phyloP scores from a whole-genome alignment of 2,888 invertebrate genomes.

The Drosophila seclusa region DNA sequence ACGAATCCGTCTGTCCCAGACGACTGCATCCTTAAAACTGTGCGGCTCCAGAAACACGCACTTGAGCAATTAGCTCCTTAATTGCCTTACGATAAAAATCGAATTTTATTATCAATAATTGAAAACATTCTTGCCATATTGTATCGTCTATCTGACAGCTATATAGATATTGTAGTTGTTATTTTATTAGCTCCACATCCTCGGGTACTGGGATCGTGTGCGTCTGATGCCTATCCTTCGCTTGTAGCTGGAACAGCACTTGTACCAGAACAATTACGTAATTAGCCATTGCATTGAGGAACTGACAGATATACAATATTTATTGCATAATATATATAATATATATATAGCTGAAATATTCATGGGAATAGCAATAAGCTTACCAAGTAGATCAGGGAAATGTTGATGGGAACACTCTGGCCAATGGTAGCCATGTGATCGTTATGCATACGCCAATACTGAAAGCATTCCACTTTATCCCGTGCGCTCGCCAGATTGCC shows the following conservation, averaged over 20 bases:
- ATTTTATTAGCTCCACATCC: conserved; percentile 58
- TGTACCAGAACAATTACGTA: conserved; percentile 82
- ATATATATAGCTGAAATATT: too few relatives aligned
- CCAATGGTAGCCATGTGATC: conserved; percentile 70
- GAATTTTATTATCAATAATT: conserved; percentile 8
- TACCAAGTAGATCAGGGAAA: conserved; percentile 74
- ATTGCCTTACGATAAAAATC: conserved; percentile 37
- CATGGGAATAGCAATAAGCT: conserved; percentile 13
- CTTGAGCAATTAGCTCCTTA: conserved; percentile 11
- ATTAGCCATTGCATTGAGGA: conserved; percentile 76
- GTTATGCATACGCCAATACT: conserved; percentile 74
- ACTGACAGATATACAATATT: conserved; percentile 45
- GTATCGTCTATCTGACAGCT: conserved; percentile 14
- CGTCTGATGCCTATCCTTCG: conserved; percentile 42
- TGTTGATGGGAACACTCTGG: conserved; percentile 55
- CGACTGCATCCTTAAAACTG: conserved; percentile 24
- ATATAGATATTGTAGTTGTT: background rate
- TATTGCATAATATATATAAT: background rate
- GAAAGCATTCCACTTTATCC: conserved; percentile 49
- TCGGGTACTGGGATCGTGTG: conserved; percentile 23
- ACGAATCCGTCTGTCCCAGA: conserved; percentile 29
- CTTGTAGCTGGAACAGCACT: conserved; percentile 77
- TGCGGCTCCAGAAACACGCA: background rate
- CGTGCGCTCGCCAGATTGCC: conserved; percentile 18
- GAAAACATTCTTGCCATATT: conserved; percentile 26